Evolutionary conservation across 2,797 vertebrate species (phyloP), one percentile per base, ranked within the genome.

Genomic region (Cheirogaleus major): DNA sequence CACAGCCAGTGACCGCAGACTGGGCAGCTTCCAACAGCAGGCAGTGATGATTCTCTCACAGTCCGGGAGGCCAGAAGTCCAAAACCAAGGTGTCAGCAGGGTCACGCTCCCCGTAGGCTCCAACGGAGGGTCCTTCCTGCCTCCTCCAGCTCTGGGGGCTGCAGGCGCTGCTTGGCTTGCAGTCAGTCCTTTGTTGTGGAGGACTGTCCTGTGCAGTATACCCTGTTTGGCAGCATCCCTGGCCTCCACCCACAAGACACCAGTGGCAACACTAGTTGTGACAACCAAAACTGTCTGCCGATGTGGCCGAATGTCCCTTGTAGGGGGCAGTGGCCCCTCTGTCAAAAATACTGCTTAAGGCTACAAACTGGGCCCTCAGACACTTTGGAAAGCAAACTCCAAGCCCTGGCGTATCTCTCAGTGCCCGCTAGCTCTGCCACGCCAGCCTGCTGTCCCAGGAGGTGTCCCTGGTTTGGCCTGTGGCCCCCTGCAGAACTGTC

Each of bases 101-200:
- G 43, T 38, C 5, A 4, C 5, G 0, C n/a, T 45, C 14, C 55
- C 11, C n/a, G 0, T 1, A 52, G 35, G 30, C 30, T 25, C 75
- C 5, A 1, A 12, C 1, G 30, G 11, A 35, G 55, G 32, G 25
- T 32, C 70, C 57, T 38, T 45, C 22, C 72, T 13, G 6, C 55
- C 7, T 13, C 25, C 6, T 38, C 57, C n/a, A 57, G 35, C 67
- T 38, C 67, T 15, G 38, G 69, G 22, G 23, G 5, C 69, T 72
- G 9, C 12, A 41, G 20, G 38, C 12, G 3, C 25, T 25, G 38
- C 38, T 27, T 43, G 38, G 5, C 38, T 14, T 3, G 23, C 38
- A 43, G 69, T 5, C 10, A 1, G 0, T 27, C 8, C 57, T 35
- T 1, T 35, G 57, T 22, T 8, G 10, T 8, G 7, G 35, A 14